phyloP scores from a whole-genome alignment of 2,113 vertebrate species.

The Vicugna pacos region DNA sequence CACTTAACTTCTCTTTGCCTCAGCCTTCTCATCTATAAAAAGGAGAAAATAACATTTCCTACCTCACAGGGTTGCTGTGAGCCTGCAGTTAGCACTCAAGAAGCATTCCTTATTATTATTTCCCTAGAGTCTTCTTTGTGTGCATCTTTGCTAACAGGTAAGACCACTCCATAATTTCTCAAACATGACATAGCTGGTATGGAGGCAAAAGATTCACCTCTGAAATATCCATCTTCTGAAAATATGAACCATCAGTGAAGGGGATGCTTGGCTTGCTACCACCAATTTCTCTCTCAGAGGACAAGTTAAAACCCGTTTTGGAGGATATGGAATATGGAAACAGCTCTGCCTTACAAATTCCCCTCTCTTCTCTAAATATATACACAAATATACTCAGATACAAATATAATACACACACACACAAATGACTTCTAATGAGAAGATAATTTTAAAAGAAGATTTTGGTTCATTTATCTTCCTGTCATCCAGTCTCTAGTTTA shows the following conservation, averaged over 20 bases:
- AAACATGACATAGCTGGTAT: background rate
- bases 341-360: constrained; percentile 52
- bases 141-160: background rate
- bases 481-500: background rate
- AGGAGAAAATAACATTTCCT: background rate
- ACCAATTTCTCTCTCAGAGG: constrained; percentile 62
- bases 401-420: background rate
- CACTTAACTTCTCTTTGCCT: background rate
- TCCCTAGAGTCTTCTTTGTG: background rate
- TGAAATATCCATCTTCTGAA: constrained; percentile 56
- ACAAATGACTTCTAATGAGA: accelerated
- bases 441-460: background rate
- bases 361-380: background rate
- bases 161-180: background rate
- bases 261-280: constrained; percentile 14
- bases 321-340: constrained; percentile 73
- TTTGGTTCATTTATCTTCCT: background rate
- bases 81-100: background rate
- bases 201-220: background rate
- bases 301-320: constrained; percentile 66
- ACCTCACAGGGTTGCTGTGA: background rate
- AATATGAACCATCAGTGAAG: constrained; percentile 65
- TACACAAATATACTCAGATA: background rate
- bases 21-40: background rate
- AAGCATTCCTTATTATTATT: background rate